Evolutionary conservation across 2,888 invertebrate genomes (phyloP).

Genomic region (Lacanobia wlatinum): DNA sequence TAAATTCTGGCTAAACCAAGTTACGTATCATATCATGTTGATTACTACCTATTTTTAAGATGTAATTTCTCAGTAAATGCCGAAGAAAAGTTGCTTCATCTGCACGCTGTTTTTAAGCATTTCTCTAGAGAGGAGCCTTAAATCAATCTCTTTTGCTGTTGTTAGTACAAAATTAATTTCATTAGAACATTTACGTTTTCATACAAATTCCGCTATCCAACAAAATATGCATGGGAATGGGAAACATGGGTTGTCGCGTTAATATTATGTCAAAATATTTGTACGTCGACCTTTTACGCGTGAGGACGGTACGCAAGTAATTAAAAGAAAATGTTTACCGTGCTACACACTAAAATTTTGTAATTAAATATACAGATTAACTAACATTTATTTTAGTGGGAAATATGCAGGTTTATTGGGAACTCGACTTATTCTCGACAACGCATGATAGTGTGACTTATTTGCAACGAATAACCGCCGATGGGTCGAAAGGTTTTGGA

Average conservation of each 20-base stretch:
- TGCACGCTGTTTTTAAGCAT: too few species aligned
- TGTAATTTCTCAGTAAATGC: too few species aligned
- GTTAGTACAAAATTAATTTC: background rate
- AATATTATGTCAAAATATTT: constrained; percentile 6
- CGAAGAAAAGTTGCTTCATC: too few species aligned
- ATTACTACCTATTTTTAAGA: too few species aligned
- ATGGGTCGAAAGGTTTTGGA: too few species aligned
- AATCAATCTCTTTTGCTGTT: background rate
- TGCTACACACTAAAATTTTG: background rate
- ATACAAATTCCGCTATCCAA: background rate
- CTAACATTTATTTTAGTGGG: background rate
- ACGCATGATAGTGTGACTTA: too few species aligned
- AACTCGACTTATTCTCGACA: too few species aligned
- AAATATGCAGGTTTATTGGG: too few species aligned
- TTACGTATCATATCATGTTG: too few species aligned
- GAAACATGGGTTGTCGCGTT: background rate
- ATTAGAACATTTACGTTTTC: background rate
- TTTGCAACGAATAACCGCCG: too few species aligned
- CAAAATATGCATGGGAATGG: background rate
- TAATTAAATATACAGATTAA: background rate
- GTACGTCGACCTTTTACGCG: background rate
- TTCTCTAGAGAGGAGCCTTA: too few species aligned
- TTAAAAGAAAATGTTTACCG: constrained; percentile 1
- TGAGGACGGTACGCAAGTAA: constrained; percentile 7
- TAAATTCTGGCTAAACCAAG: too few species aligned